Evolutionary conservation across 2,888 invertebrate species (phyloP).

Genomic region (Pseudococcus longispinus): DNA sequence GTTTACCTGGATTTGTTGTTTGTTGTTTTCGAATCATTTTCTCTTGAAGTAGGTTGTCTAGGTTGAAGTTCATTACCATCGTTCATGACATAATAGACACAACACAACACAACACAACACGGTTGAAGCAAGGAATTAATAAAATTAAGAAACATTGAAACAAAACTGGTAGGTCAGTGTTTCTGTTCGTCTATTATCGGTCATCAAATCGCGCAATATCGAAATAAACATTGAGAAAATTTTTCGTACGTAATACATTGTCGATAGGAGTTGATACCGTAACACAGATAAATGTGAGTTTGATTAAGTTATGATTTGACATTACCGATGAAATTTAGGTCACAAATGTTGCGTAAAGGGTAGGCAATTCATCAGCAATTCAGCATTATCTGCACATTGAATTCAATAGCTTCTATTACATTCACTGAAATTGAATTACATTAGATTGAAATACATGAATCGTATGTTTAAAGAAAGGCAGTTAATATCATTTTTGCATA

Average conservation of each 20-base stretch:
- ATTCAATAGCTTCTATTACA: neutral
- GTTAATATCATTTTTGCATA: too few relatives aligned
- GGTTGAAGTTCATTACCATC: neutral
- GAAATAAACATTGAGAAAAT: neutral
- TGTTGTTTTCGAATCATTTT: neutral
- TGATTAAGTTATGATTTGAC: slow-evolving; percentile 3
- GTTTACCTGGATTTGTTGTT: neutral
- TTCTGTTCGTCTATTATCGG: neutral
- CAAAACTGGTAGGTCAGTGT: neutral
- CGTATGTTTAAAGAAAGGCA: too few relatives aligned
- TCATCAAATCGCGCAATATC: neutral
- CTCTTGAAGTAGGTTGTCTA: neutral
- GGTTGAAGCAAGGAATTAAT: neutral
- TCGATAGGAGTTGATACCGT: neutral
- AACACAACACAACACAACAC: neutral
- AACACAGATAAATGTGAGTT: neutral
- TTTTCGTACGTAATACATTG: neutral
- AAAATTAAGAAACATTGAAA: neutral
- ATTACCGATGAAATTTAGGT: neutral
- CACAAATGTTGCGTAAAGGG: neutral
- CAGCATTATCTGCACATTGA: neutral
- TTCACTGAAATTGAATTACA: neutral
- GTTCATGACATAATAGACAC: neutral
- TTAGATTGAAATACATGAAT: neutral
- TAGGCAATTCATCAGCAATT: neutral